phyloP scores from a whole-genome alignment of 2,113 vertebrate species.

The Oostethus manadensis region DNA sequence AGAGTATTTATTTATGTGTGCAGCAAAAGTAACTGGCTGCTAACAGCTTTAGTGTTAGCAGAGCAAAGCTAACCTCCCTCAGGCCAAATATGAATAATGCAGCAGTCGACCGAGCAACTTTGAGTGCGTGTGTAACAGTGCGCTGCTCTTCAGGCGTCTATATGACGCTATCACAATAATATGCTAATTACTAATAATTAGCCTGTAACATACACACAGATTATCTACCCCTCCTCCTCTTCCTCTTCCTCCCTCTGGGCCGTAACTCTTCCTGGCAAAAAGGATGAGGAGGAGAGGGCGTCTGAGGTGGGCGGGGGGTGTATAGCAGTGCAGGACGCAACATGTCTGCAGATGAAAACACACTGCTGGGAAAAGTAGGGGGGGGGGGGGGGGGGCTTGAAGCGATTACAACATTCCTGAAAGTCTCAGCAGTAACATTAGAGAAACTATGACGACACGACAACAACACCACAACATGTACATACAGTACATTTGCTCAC shows the following conservation, averaged over 20 bases:
- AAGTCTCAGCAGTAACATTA: not conserved
- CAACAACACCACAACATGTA: no score
- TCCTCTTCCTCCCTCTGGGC: conserved; percentile 3
- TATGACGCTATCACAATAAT: conserved; percentile 70
- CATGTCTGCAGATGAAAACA: conserved; percentile 7
- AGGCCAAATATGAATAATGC: conserved; percentile 85
- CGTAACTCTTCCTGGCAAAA: conserved; percentile 23
- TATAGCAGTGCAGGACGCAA: conserved; percentile 9
- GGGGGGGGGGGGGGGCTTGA: not conserved
- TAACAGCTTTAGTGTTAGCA: conserved; percentile 85
- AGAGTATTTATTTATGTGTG: conserved; percentile 15
- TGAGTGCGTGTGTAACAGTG: conserved; percentile 63
- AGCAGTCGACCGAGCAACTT: conserved; percentile 38
- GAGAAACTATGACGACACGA: no score
- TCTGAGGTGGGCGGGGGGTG: conserved; percentile 8
- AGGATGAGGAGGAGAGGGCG: conserved; percentile 3
- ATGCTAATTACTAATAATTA: conserved; percentile 72
- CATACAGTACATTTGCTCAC: no score
- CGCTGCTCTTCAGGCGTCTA: conserved; percentile 68
- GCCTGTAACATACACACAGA: conserved; percentile 40
- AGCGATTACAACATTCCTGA: not conserved
- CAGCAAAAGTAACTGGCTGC: conserved; percentile 83
- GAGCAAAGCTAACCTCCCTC: conserved; percentile 85
- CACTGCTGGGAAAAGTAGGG: not conserved
- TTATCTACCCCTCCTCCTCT: conserved; percentile 4